Evolutionary conservation across 2,113 vertebrate species (phyloP).

Genomic region (Apodemus speciosus): DNA sequence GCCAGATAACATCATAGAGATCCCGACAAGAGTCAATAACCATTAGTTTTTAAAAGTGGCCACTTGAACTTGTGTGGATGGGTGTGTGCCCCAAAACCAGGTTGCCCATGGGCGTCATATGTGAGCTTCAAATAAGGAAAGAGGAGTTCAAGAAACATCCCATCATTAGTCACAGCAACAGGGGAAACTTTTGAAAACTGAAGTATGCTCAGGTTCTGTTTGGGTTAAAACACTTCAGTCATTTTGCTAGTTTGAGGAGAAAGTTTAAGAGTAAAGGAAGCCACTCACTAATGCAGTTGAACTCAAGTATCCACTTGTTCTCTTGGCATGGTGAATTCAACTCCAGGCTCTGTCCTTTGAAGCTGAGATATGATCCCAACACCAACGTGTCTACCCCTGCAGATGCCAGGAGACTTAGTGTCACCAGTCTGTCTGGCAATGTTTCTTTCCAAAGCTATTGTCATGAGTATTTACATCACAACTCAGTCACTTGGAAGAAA

Average conservation of each 20-base stretch:
- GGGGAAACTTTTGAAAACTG: constrained; percentile 72
- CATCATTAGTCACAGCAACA: constrained; percentile 69
- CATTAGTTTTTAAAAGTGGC: constrained; percentile 86
- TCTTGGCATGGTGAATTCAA: rapidly evolving
- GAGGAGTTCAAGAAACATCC: constrained; percentile 77
- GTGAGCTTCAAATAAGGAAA: constrained; percentile 85
- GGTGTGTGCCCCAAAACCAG: constrained; percentile 67
- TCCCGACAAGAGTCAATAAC: constrained; percentile 86
- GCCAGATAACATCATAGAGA: constrained; percentile 88
- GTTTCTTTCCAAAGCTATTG: neutral
- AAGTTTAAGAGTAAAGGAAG: constrained; percentile 26
- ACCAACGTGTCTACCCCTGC: rapidly evolving
- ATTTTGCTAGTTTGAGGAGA: constrained; percentile 38
- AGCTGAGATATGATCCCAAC: neutral
- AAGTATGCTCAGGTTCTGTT: constrained; percentile 71
- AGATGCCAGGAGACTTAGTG: rapidly evolving
- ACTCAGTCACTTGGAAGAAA: neutral
- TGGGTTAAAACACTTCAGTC: constrained; percentile 60
- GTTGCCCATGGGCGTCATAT: constrained; percentile 50
- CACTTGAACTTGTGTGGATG: constrained; percentile 85
- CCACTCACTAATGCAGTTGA: neutral
- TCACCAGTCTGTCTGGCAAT: no score
- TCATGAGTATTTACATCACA: neutral
- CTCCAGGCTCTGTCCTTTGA: neutral
- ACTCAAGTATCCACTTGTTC: neutral